Evolutionary conservation across 2,113 vertebrate species (phyloP).

Genomic region (Noctilio leporinus): DNA sequence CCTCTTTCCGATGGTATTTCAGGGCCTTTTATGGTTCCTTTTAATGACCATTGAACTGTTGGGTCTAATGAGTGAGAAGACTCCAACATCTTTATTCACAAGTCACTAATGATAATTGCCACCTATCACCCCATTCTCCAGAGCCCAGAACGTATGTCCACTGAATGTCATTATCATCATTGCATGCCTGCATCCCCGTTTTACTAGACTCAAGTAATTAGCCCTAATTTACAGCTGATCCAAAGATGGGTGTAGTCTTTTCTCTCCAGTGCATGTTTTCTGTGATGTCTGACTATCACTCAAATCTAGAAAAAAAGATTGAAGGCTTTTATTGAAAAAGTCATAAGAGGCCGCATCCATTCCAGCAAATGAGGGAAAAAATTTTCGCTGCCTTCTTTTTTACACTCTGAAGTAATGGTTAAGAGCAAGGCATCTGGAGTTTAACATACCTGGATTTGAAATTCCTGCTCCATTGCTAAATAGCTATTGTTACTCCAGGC

Average conservation of each 20-base stretch:
- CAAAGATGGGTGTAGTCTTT: background rate
- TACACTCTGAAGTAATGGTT: background rate
- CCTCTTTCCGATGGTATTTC: slow-evolving; percentile 45
- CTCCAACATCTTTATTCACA: slow-evolving; percentile 64
- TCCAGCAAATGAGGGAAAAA: background rate
- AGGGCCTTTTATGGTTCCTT: slow-evolving; percentile 46
- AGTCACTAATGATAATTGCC: slow-evolving; percentile 70
- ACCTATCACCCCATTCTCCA: slow-evolving; percentile 54
- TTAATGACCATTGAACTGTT: slow-evolving; percentile 64
- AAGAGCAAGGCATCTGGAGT: background rate
- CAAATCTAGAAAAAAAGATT: background rate
- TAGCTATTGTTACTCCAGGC: background rate
- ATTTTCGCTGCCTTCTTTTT: background rate
- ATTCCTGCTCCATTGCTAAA: background rate
- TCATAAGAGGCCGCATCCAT: background rate
- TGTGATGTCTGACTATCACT: background rate
- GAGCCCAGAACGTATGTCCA: background rate
- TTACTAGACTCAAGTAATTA: slow-evolving; percentile 45
- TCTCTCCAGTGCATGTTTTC: slow-evolving; percentile 15
- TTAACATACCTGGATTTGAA: background rate
- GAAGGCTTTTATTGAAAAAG: slow-evolving; percentile 22
- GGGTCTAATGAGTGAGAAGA: slow-evolving; percentile 64
- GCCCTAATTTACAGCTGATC: slow-evolving; percentile 33
- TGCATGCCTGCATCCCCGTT: background rate
- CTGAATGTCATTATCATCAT: slow-evolving; percentile 35